Conservation (phyloP, 1,140 invertebrate genomes). For the Nephila pilipes region DNA sequence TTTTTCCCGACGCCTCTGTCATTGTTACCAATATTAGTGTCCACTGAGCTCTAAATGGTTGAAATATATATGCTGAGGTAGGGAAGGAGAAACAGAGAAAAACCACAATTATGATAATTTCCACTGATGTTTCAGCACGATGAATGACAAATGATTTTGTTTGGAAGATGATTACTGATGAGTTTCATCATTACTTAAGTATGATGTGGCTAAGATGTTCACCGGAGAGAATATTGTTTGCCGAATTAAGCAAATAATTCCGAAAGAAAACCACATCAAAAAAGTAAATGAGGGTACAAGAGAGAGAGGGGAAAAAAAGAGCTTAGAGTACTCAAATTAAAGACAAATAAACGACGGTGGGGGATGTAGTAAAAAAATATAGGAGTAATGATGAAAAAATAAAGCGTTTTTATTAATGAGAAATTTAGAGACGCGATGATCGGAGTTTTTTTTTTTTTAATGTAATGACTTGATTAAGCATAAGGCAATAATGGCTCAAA, state of each 20-base stretch:
- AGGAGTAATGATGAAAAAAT: conserved; percentile 56
- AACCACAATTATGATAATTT: conserved; percentile 73
- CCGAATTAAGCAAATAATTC: conserved; percentile 76
- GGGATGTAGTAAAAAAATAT: conserved; percentile 32
- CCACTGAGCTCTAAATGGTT: not conserved
- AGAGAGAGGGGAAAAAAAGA: conserved; percentile 20
- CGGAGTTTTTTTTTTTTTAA: conserved; percentile 43
- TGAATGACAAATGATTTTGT: conserved; percentile 75
- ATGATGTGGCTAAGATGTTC: conserved; percentile 62
- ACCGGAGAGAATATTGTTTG: conserved; percentile 71
- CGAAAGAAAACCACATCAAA: conserved; percentile 40
- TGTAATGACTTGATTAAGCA: conserved; percentile 64
- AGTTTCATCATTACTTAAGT: conserved; percentile 72
- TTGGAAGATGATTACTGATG: conserved; percentile 67
- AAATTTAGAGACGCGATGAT: conserved; percentile 70
- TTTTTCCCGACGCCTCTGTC: not conserved
- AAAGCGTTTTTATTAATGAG: conserved; percentile 76
- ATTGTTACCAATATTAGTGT: conserved; percentile 4
- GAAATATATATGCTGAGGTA: not conserved
- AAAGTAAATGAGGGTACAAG: not conserved
- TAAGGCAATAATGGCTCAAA: conserved; percentile 73
- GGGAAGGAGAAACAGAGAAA: not conserved
- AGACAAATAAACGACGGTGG: conserved; percentile 74
- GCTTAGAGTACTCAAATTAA: conserved; percentile 71
- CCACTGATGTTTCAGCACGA: not conserved